These are phyloP conservation scores for Apoderus coryli DNA, from an alignment of 2,888 invertebrate species.

Conservation along the genomic window DNA sequence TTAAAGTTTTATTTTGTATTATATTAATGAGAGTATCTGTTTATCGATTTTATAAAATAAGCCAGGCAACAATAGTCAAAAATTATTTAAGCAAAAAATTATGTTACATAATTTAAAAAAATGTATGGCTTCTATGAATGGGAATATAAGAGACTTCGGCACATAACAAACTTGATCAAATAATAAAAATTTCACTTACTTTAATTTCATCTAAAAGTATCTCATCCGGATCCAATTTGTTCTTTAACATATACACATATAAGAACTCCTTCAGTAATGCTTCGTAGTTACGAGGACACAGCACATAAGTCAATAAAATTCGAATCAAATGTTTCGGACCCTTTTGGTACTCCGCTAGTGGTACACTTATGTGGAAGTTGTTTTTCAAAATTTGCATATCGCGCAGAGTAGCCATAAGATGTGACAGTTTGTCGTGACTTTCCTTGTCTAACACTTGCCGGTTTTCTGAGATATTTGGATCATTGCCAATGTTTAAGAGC, in stretches of 20 bases:
- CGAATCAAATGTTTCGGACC: constrained; percentile 21
- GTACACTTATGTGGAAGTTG: constrained; percentile 18
- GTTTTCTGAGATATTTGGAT: constrained; percentile 14
- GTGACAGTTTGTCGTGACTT: constrained; percentile 9
- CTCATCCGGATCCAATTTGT: constrained; percentile 30
- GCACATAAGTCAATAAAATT: constrained; percentile 18
- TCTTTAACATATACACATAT: constrained; percentile 29
- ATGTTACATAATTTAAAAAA: no score
- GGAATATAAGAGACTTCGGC: no score
- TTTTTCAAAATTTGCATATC: constrained; percentile 19
- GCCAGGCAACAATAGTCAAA: no score
- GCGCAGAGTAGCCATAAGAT: constrained; percentile 13
- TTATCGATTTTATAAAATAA: no score
- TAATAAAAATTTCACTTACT: constrained; percentile 21
- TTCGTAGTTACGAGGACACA: constrained; percentile 22
- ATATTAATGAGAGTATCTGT: no score
- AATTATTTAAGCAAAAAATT: no score
- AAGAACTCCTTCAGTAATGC: constrained; percentile 29
- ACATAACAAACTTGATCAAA: no score
- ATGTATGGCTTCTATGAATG: no score
- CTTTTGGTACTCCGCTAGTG: constrained; percentile 21
- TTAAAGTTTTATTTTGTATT: no score
- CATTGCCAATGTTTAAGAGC: constrained; percentile 14
- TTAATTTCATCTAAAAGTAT: constrained; percentile 31
- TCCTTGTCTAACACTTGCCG: constrained; percentile 13